Conservation (phyloP, 2,888 invertebrate species). For the Drosophila helvetica region DNA sequence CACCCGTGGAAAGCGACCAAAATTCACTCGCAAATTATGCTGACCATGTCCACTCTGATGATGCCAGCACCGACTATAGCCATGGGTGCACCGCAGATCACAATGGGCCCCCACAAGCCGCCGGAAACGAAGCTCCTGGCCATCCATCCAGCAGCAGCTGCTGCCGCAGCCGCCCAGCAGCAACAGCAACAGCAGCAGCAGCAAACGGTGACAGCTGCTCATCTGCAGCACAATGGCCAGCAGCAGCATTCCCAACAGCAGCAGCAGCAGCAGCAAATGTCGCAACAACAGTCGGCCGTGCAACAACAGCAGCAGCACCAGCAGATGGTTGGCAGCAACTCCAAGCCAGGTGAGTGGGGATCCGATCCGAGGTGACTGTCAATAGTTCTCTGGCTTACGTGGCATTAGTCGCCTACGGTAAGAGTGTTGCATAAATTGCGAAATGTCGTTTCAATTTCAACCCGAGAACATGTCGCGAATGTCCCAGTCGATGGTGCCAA, state of each 20-base stretch:
- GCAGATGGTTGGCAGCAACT: slow-evolving; percentile 77
- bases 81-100: slow-evolving; percentile 84
- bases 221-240: slow-evolving; percentile 71
- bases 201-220: slow-evolving; percentile 71
- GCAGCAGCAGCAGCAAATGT: slow-evolving; percentile 53
- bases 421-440: slow-evolving; percentile 45
- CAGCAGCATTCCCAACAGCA: slow-evolving; percentile 74
- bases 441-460: slow-evolving; percentile 39
- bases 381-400: slow-evolving; percentile 14
- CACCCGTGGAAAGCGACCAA: slow-evolving; percentile 56
- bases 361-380: background rate
- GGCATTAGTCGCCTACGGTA: slow-evolving; percentile 26
- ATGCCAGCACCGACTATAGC: slow-evolving; percentile 84
- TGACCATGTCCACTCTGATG: slow-evolving; percentile 84
- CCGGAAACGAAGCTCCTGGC: slow-evolving; percentile 84
- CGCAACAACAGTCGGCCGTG: slow-evolving; percentile 34
- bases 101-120: slow-evolving; percentile 84
- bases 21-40: slow-evolving; percentile 83
- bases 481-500: background rate
- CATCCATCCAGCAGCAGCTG: slow-evolving; percentile 83
- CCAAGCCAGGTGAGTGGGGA: slow-evolving; percentile 82
- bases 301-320: slow-evolving; percentile 60
- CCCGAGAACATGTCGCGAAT: slow-evolving; percentile 25
- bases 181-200: slow-evolving; percentile 72
- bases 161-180: slow-evolving; percentile 75